Evolutionary conservation across 2,888 invertebrate genomes (phyloP).

Genomic region (Acrobeloides nanus): DNA sequence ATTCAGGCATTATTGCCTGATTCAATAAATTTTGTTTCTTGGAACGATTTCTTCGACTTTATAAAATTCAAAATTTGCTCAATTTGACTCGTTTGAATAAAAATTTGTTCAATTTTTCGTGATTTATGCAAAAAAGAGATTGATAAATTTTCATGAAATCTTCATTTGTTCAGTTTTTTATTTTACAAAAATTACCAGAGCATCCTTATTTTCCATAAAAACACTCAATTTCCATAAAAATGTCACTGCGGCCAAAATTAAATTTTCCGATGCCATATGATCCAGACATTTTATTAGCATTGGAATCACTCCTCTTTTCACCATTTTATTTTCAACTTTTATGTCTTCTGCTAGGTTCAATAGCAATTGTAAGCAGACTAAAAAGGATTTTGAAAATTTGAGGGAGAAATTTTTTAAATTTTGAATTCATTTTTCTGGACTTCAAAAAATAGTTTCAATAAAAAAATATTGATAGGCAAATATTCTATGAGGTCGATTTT

Average conservation of each 20-base stretch:
- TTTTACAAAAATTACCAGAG: conserved; percentile 67
- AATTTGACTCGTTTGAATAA: too few relatives aligned
- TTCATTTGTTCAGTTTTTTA: too few relatives aligned
- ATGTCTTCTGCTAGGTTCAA: conserved; percentile 90
- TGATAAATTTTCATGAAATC: too few relatives aligned
- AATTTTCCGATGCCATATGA: conserved; percentile 64
- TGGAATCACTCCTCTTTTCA: conserved; percentile 67
- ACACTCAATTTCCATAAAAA: conserved; percentile 90
- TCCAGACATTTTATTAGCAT: conserved; percentile 70
- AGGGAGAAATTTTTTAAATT: neutral
- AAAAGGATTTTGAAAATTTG: conserved; percentile 27
- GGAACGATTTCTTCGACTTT: too few relatives aligned
- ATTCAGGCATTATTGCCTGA: too few relatives aligned
- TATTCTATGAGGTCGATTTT: too few relatives aligned
- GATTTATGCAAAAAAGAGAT: too few relatives aligned
- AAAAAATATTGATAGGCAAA: neutral
- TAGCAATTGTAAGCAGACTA: conserved; percentile 81
- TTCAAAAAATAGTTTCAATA: too few relatives aligned
- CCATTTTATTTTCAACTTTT: conserved; percentile 92
- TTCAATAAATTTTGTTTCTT: too few relatives aligned
- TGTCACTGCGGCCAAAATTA: conserved; percentile 63
- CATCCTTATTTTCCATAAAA: conserved; percentile 85
- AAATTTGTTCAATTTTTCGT: too few relatives aligned
- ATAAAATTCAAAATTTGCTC: too few relatives aligned
- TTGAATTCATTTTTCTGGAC: too few relatives aligned